Evolutionary conservation across 2,797 vertebrate genomes (phyloP).

Genomic region (Babyrousa celebensis): DNA sequence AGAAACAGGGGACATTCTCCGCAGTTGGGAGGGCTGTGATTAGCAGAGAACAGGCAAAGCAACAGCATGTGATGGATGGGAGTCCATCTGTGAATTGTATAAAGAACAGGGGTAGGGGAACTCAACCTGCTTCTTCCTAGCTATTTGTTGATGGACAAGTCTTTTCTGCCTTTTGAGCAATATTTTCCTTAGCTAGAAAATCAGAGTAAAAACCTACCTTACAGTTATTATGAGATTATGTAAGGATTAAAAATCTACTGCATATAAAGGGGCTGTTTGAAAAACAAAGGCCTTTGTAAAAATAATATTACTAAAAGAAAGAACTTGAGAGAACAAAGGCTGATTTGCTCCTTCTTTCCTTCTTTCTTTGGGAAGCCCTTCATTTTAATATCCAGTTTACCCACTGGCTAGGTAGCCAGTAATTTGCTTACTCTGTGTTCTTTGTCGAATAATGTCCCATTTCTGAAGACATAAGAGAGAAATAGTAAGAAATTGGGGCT

Average conservation of each 20-base stretch:
- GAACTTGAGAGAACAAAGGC: background rate
- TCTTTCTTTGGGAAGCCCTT: background rate
- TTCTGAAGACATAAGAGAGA: background rate
- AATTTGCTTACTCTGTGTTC: background rate
- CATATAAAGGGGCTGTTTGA: background rate
- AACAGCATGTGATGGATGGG: background rate
- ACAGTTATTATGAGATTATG: background rate
- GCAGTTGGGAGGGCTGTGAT: too few relatives aligned
- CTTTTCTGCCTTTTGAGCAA: slow-evolving; percentile 5
- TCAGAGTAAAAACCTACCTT: background rate
- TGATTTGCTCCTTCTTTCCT: background rate
- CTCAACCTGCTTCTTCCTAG: background rate
- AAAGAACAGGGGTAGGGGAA: background rate
- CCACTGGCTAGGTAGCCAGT: background rate
- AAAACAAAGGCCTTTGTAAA: slow-evolving; percentile 51
- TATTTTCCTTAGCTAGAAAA: slow-evolving; percentile 36
- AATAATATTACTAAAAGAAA: background rate
- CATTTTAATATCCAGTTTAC: background rate
- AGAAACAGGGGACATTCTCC: background rate
- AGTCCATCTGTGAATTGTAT: background rate
- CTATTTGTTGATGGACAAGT: background rate
- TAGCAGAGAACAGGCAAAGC: background rate
- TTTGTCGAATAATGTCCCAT: background rate
- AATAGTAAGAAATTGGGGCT: background rate
- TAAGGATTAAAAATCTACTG: background rate